Conservation (phyloP, 2,113 vertebrate genomes). For the Cavia aperea region DNA sequence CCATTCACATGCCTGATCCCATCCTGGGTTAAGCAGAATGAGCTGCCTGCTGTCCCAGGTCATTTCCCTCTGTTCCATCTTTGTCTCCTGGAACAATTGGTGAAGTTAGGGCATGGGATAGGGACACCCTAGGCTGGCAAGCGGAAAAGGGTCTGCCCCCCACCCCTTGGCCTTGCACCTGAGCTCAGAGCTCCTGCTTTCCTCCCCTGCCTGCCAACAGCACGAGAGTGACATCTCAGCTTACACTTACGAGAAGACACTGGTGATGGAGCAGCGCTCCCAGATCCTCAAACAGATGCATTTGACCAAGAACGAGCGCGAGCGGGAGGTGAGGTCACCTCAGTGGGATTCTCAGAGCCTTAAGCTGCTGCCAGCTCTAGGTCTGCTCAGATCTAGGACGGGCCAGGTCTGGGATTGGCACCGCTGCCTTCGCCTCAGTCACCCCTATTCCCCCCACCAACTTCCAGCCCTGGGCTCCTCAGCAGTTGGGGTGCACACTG, state of each 20-base stretch:
- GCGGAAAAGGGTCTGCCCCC: not conserved
- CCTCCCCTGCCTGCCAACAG: conserved; percentile 68
- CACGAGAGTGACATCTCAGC: conserved; percentile 98
- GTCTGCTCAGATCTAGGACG: not conserved
- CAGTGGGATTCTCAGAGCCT: not conserved
- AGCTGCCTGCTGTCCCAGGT: not conserved
- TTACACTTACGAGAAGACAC: conserved; percentile 97
- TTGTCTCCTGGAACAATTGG: not conserved
- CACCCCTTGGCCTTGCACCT: not conserved
- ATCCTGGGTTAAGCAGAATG: not conserved
- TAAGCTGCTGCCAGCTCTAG: not conserved
- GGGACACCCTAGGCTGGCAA: not conserved
- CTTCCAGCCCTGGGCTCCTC: not conserved
- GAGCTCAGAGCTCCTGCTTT: not conserved
- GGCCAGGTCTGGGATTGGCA: not conserved
- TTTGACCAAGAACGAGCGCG: conserved; percentile 94
- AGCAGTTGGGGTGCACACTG: not conserved
- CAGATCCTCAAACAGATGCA: conserved; percentile 99
- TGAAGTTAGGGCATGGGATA: not conserved
- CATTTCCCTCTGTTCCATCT: not conserved
- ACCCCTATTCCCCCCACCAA: rapidly evolving
- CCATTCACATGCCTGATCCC: not conserved
- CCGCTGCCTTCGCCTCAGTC: not conserved
- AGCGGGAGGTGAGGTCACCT: conserved; percentile 85
- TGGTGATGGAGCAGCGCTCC: conserved; percentile 98